Conservation (phyloP, 2,113 vertebrate species). For the Ictalurus punctatus region DNA sequence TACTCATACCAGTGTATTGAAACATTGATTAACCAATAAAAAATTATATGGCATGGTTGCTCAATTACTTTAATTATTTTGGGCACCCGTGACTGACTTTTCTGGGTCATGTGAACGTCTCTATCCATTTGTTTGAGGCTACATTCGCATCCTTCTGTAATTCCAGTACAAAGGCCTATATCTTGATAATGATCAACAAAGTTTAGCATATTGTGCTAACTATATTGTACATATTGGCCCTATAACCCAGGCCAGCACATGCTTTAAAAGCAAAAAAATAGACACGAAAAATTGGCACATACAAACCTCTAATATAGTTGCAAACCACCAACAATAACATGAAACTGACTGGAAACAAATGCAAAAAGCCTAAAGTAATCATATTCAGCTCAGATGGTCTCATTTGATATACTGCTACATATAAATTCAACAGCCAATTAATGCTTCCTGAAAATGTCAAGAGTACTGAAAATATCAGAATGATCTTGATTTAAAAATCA, state of each 20-base stretch:
- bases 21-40: neutral
- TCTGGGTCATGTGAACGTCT: neutral
- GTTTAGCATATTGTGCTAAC: neutral
- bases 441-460: neutral
- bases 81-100: neutral
- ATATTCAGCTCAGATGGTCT: neutral
- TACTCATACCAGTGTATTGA: neutral
- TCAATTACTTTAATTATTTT: neutral
- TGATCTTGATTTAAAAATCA: neutral
- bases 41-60: neutral
- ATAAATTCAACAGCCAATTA: neutral
- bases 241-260: neutral
- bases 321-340: neutral
- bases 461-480: neutral
- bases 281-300: neutral
- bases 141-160: neutral
- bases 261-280: neutral
- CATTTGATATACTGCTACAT: neutral
- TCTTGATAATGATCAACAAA: neutral
- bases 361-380: neutral
- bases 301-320: neutral
- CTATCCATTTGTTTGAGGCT: neutral
- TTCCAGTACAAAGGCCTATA: neutral
- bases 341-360: neutral
- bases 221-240: neutral